Base-by-base conservation (phyloP, 2,797 vertebrate species). In the Manis crassicaudata region DNA sequence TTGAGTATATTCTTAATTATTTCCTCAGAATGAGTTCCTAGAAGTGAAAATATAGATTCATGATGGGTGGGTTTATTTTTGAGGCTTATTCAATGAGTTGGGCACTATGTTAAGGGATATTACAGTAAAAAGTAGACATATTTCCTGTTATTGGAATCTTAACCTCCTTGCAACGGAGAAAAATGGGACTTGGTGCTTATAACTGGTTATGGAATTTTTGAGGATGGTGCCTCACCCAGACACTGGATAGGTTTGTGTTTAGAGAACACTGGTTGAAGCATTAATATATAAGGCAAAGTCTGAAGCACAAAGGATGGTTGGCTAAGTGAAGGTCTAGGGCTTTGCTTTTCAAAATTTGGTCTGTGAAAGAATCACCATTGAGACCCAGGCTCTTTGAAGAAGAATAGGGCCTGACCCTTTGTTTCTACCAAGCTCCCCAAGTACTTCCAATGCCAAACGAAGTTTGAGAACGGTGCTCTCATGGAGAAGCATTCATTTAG, bases 11-110 rank as follows among this genome's bases (percentile, higher is more conserved):
- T 92, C 12, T 94, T 76, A 56, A 67, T 76, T 87, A n/a, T 75
- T 94, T 94, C 16, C 16, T 91, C 79, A 62, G 75, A 29, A 75
- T 92, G 65, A 77, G 52, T 94, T 65, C 40, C 35, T 85, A 23
- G 63, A 92, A 79, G 32, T 88, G 40, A 94, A 90, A 88, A 77
- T 75, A 43, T 46, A 77, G 37, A 21, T 76, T 90, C 32, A 76
- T n/a, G 75, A 16, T 37, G 32, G 37, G 6, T 52, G 6, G 43
- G 58, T 67, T 7, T 62, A 56, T 89, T 84, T 93, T 72, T 82
- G 43, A 91, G 50, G 12, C 14, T 80, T 23, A 75, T 79, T 88
- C 10, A 93, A 1, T 77, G 35, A 82, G 46, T 54, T 20, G 32
- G 21, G 72, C 27, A 17, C 14, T 70, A 12, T 92, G 46, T 79